Evolutionary conservation across 2,888 invertebrate genomes (phyloP).

Genomic region (Ophion ventricosus): DNA sequence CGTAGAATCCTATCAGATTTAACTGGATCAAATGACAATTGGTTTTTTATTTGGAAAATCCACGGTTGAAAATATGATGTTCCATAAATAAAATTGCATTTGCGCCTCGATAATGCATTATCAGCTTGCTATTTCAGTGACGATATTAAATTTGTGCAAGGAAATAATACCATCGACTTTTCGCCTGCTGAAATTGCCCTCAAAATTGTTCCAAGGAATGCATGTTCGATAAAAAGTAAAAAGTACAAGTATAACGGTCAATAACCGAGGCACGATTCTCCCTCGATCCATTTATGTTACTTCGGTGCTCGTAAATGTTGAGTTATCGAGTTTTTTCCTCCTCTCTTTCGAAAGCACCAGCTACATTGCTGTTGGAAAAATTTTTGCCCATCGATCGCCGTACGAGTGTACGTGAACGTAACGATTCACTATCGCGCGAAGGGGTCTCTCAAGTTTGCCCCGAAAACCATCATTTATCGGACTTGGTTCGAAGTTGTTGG

Average conservation of each 20-base stretch:
- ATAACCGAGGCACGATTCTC: too few species aligned
- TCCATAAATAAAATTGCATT: not conserved
- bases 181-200: not conserved
- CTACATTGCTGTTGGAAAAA: not conserved
- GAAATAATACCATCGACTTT: not conserved
- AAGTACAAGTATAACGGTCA: not conserved
- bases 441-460: conserved; percentile 23
- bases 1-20: not conserved
- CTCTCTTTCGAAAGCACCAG: not conserved
- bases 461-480: conserved; percentile 66
- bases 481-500: not conserved
- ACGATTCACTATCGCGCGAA: not conserved
- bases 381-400: not conserved
- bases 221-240: not conserved
- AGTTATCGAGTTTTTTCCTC: not conserved
- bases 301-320: not conserved
- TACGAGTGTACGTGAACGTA: conserved; percentile 1
- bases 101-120: not conserved
- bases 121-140: not conserved
- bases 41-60: not conserved
- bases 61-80: not conserved
- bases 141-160: not conserved
- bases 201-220: not conserved
- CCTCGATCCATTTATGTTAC: not conserved
- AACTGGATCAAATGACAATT: not conserved